These are phyloP conservation scores for Chironomus riparius DNA, from an alignment of 2,888 invertebrate species.

Conservation along the genomic window DNA sequence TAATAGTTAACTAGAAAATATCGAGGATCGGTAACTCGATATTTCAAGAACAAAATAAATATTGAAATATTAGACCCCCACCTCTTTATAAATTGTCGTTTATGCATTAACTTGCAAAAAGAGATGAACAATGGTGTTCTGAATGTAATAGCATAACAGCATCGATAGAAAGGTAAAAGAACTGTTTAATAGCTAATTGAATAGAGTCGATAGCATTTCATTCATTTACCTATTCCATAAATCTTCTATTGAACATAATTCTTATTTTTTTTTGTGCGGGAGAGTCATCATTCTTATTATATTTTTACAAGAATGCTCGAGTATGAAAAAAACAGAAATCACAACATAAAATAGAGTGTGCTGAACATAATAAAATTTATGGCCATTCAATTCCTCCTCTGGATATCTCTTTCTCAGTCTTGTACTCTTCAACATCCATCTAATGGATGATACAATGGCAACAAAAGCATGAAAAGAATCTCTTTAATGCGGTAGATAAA, in stretches of 20 bases:
- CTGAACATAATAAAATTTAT: conserved; percentile 18
- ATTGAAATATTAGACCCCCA: too few species aligned
- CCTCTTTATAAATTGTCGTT: too few species aligned
- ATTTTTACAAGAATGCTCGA: neutral
- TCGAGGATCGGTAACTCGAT: too few species aligned
- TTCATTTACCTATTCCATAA: conserved; percentile 3
- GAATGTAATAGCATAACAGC: too few species aligned
- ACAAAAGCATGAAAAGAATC: neutral
- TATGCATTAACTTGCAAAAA: too few species aligned
- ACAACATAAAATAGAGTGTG: conserved; percentile 11
- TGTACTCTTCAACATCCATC: neutral
- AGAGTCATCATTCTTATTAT: neutral
- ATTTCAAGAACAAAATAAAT: too few species aligned
- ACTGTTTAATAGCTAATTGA: conserved; percentile 1
- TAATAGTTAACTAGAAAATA: too few species aligned
- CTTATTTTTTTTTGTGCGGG: neutral
- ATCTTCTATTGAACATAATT: conserved; percentile 1
- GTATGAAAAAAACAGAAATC: neutral
- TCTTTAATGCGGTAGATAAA: neutral
- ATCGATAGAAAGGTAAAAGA: neutral
- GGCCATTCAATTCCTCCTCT: conserved; percentile 1
- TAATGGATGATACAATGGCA: conserved; percentile 1
- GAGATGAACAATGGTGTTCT: too few species aligned
- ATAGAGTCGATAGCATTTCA: neutral
- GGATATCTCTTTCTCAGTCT: neutral